phyloP scores from a whole-genome alignment of 2,113 vertebrate genomes.

The Oncorhynchus mykiss region DNA sequence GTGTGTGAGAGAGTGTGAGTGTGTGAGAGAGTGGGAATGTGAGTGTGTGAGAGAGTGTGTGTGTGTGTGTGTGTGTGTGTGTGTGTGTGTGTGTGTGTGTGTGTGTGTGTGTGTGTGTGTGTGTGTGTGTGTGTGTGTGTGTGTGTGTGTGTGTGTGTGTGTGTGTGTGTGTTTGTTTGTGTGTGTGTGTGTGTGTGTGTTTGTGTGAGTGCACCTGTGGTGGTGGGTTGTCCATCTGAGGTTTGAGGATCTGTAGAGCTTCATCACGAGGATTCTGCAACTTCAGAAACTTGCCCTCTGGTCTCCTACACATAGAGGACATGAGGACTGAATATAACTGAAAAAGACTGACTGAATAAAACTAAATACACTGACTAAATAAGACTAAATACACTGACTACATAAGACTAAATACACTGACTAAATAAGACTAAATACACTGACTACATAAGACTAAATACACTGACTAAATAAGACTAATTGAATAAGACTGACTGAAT shows the following conservation, averaged over 20 bases:
- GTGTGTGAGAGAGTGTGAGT: not conserved
- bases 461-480: no score
- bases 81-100: constrained; percentile 38
- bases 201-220: constrained; percentile 55
- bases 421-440: no score
- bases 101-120: constrained; percentile 31
- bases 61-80: no score
- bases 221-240: constrained; percentile 79
- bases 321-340: not conserved
- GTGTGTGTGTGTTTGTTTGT: not conserved
- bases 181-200: not conserved
- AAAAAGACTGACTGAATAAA: not conserved
- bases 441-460: no score
- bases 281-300: constrained; percentile 82
- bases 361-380: not conserved
- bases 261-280: constrained; percentile 87
- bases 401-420: no score
- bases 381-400: no score
- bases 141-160: not conserved
- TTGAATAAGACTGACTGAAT: no score
- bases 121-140: not conserved
- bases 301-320: constrained; percentile 49
- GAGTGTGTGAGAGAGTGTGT: not conserved
- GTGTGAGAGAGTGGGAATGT: not conserved
- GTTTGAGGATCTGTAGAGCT: constrained; percentile 88